A percentile compares a stretch with the other conserved stretches of the same genome.
phyloP scores from a whole-genome alignment of 2,888 invertebrate genomes.

The Melinopterus prodromus region DNA sequence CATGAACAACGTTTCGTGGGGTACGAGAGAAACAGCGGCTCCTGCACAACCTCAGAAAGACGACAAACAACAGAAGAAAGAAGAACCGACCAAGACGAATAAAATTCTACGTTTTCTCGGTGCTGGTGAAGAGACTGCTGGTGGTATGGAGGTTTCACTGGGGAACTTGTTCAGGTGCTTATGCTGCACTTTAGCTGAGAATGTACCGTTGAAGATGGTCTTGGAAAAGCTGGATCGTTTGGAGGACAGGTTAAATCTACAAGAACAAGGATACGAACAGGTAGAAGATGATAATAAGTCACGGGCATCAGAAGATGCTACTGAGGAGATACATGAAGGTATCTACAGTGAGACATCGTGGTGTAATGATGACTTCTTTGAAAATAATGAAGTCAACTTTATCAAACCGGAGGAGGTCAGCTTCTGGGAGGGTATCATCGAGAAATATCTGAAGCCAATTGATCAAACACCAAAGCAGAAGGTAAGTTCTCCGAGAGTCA shows the following conservation, averaged over 20 bases:
- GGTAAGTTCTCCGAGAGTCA: slow-evolving; percentile 51
- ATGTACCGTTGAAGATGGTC: slow-evolving; percentile 50
- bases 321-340: slow-evolving; percentile 15
- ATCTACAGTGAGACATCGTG: slow-evolving; percentile 60
- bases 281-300: slow-evolving; percentile 13
- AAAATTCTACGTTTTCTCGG: slow-evolving; percentile 14
- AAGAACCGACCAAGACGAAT: slow-evolving; percentile 19
- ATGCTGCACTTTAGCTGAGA: slow-evolving; percentile 61
- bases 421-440: slow-evolving; percentile 82
- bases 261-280: neutral
- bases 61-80: slow-evolving; percentile 24
- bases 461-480: slow-evolving; percentile 69
- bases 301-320: neutral
- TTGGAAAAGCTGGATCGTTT: slow-evolving; percentile 46
- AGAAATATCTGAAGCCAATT: slow-evolving; percentile 78
- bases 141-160: slow-evolving; percentile 63
- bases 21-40: slow-evolving; percentile 78
- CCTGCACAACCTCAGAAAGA: slow-evolving; percentile 52
- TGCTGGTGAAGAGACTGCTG: slow-evolving; percentile 48
- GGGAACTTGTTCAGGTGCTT: slow-evolving; percentile 65
- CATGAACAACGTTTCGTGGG: slow-evolving; percentile 93
- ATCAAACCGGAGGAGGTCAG: slow-evolving; percentile 71
- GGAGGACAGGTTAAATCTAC: slow-evolving; percentile 18
- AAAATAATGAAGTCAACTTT: slow-evolving; percentile 71
- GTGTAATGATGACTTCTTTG: slow-evolving; percentile 74